Evolutionary conservation across 2,113 vertebrate genomes (phyloP).

Genomic region (Etheostoma cragini): DNA sequence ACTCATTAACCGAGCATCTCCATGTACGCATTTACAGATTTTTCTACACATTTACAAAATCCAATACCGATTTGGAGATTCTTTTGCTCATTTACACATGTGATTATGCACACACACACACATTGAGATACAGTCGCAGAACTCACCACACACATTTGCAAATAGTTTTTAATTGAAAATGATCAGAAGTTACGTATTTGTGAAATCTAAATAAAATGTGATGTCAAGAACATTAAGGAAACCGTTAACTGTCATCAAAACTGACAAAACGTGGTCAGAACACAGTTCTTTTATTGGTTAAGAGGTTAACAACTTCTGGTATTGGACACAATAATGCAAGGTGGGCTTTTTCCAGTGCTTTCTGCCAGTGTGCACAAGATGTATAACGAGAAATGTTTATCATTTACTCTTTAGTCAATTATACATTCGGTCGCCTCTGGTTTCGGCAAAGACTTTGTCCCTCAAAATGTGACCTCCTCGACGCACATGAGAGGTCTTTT

Average conservation of each 20-base stretch:
- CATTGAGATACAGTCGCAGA: too few relatives aligned
- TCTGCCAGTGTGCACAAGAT: conserved; percentile 25
- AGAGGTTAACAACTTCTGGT: conserved; percentile 33
- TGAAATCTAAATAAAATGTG: background rate
- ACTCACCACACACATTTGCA: too few relatives aligned
- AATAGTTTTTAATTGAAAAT: too few relatives aligned
- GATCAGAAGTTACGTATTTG: background rate
- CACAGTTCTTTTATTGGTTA: conserved; percentile 56
- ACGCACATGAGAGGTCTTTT: conserved; percentile 30
- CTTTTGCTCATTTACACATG: too few relatives aligned
- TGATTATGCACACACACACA: too few relatives aligned
- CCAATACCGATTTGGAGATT: too few relatives aligned
- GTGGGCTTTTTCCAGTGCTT: conserved; percentile 18
- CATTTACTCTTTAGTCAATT: conserved; percentile 1
- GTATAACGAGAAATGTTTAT: conserved; percentile 6
- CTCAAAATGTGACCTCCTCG: background rate
- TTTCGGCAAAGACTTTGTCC: conserved; percentile 23
- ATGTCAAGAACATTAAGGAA: background rate
- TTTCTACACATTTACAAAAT: too few relatives aligned
- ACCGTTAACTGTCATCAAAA: conserved; percentile 1
- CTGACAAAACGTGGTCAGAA: conserved; percentile 12
- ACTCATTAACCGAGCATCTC: too few relatives aligned
- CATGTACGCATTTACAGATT: too few relatives aligned
- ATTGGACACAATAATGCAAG: conserved; percentile 22
- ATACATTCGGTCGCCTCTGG: conserved; percentile 47